Evolutionary conservation across 92 coral and sea anemone genomes (phyloP).

Genomic region (Metridium senile): DNA sequence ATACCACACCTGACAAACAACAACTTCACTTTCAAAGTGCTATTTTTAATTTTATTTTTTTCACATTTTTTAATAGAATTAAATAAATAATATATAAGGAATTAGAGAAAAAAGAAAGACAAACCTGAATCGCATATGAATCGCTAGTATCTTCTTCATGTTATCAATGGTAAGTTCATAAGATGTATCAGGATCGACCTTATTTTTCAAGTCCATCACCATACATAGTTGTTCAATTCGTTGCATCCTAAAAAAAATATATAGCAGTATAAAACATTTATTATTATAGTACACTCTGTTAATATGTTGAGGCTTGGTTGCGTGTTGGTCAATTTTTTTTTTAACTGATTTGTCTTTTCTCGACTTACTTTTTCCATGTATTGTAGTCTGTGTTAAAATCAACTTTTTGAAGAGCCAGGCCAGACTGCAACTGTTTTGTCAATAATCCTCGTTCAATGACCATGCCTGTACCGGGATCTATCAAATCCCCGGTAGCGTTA

Average conservation of each 20-base stretch:
- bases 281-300: no score
- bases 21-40: background rate
- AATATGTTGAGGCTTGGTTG: no score
- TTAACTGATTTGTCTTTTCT: no score
- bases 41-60: no score
- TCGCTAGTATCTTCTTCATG: slow-evolving; percentile 85
- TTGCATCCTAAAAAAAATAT: slow-evolving; percentile 23
- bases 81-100: background rate
- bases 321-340: no score
- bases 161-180: slow-evolving; percentile 89
- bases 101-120: background rate
- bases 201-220: slow-evolving; percentile 60
- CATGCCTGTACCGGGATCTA: slow-evolving; percentile 58
- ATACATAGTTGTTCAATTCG: slow-evolving; percentile 52
- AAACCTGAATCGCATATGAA: slow-evolving; percentile 92
- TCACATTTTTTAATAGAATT: background rate
- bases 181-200: slow-evolving; percentile 64
- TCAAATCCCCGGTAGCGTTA: slow-evolving; percentile 64
- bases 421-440: slow-evolving; percentile 57
- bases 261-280: no score
- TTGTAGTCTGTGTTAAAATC: slow-evolving; percentile 52
- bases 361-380: slow-evolving; percentile 59
- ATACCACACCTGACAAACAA: slow-evolving; percentile 65
- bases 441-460: slow-evolving; percentile 53
- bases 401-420: slow-evolving; percentile 64